Base-by-base conservation (phyloP, 1,140 invertebrate genomes). In the Diachasma alloeum region DNA sequence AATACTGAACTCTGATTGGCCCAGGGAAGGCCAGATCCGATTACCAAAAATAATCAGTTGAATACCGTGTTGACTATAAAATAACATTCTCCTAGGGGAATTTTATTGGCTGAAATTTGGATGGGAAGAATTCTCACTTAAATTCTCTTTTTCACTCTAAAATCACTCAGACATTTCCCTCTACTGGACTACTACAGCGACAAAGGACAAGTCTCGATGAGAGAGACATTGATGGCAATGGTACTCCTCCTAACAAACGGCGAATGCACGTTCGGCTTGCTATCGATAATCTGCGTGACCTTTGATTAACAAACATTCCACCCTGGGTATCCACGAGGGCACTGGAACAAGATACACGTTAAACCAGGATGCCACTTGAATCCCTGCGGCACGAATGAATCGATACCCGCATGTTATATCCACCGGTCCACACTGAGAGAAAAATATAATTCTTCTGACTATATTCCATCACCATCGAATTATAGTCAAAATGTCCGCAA, bases 231-330 rank as follows among this genome's bases (percentile, higher is more conserved):
- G 22, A n/a, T 4, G 48, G 4, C 22, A 26, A 42, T 11, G 13
- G 9, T 10, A 42, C 9, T 4, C 9, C 6, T 63, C 59, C 19
- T 4, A 8, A 63, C 22, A 31, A 63, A 63, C 22, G 59, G 24
- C 59, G 2, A 31, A 63, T 31, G 10, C 44, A 46, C 44, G 53
- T 59, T 22, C 3, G 3, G 15, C 22, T 15, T 15, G 22, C 6
- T 31, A 63, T 63, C 4, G 59, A 63, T 63, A 31, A 63, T 63
- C 22, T 31, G 13, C 22, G 24, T 63, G 59, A 63, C 59, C 59
- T 63, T 63, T 63, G 59, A 63, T 63, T 63, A 63, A 63, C 59
- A 63, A 63, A 63, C 59, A 63, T 63, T 63, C 59, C 59, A 63
- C 24, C 24, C 59, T 63, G 59, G 59, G 4, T 24, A 63, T 63